Evolutionary conservation across 2,113 vertebrate genomes (phyloP), one percentile per base, ranked within the genome.

Genomic region (Conger conger): DNA sequence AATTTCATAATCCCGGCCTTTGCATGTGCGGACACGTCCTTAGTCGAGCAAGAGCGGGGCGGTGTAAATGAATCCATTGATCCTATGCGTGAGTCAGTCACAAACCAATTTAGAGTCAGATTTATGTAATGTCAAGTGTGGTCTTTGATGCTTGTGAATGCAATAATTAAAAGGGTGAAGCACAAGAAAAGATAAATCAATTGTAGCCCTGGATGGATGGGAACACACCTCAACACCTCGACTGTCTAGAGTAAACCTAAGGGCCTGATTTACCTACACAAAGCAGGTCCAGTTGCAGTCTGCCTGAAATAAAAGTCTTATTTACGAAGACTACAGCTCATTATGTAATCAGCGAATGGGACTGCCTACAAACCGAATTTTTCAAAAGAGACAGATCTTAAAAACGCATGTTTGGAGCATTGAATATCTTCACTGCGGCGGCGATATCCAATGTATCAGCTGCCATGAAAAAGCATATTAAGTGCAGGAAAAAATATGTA

Each of bases 11-110:
- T 96, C 95, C 93, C 76, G 0, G 89, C 93, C 92, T 96, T 95
- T 94, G 94, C 90, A 98, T 97, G 96, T 94, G 88, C 80, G 85
- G 93, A 90, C 97, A 98, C 94, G 92, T 94, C 92, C 90, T 87
- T 82, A 36, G 92, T 90, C 91, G 90, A 85, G 95, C 93, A 94
- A 91, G 87, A 86, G 82, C 90, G 92, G 88, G 94, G 94, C 93
- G 87, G 91, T 89, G 81, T 94, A 97, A 97, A 95, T 95, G 94
- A 96, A 96, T 95, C 94, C 94, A 97, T 97, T 95, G 93, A 95
- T 95, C 90, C 88, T 90, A 92, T 93, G 91, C 90, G 92, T 93
- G 92, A 91, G 91, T 93, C 33, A 13, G 89, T 89, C 89, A 90
- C 86, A 92, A 92, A 90, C 88, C 89, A 94, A 93, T 94, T 94